Conservation (phyloP, 2,113 vertebrate genomes). For the Isichthys henryi region DNA sequence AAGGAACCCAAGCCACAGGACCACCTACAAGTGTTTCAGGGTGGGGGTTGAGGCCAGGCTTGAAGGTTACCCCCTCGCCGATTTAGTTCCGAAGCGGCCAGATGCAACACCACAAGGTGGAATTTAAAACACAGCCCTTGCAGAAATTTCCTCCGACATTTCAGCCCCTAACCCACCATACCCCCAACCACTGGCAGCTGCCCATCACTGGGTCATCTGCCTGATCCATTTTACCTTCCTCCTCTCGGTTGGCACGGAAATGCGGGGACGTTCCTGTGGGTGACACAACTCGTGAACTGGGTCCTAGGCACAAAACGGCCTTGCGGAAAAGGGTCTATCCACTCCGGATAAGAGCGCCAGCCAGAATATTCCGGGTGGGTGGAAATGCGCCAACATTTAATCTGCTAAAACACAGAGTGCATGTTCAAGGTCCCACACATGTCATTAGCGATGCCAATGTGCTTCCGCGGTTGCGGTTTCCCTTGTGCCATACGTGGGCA, state of each 20-base stretch:
- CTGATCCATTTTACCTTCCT: not conserved
- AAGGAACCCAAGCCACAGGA: not conserved
- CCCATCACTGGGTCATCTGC: not conserved
- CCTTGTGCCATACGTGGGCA: not conserved
- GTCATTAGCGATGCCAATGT: not conserved
- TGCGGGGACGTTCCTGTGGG: not conserved
- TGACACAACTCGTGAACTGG: not conserved
- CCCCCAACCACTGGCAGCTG: not conserved
- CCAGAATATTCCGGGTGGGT: not conserved
- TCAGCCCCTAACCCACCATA: not conserved
- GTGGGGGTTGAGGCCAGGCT: not conserved
- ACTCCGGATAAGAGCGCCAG: not conserved
- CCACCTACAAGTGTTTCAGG: not conserved
- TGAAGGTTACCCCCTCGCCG: not conserved
- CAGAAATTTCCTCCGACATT: not conserved
- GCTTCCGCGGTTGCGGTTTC: not conserved
- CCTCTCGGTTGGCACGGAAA: not conserved
- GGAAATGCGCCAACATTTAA: not conserved
- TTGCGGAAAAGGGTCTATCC: not conserved
- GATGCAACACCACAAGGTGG: not conserved
- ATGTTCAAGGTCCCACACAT: not conserved
- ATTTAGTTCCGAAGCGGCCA: not conserved
- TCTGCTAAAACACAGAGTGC: not conserved
- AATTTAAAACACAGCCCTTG: not conserved
- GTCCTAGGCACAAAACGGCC: not conserved